Evolutionary conservation across 2,888 invertebrate genomes (phyloP).

Genomic region (Drosophila crucigera): DNA sequence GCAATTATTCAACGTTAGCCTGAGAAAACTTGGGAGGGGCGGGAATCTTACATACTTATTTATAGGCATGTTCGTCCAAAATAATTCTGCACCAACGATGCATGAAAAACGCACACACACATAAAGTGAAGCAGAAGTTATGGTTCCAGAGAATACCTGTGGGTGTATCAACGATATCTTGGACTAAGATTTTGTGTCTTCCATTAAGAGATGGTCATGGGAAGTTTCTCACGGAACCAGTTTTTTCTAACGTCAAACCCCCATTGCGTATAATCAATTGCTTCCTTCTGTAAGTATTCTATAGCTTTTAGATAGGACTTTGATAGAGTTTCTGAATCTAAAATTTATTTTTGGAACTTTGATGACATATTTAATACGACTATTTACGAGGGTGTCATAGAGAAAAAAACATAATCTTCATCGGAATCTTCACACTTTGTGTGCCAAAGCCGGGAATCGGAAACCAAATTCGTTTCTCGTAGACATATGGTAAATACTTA

Average conservation of each 20-base stretch:
- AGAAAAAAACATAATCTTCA: background rate
- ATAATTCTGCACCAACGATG: slow-evolving; percentile 59
- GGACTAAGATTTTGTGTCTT: slow-evolving; percentile 23
- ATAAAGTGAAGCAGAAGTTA: slow-evolving; percentile 16
- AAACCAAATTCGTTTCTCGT: background rate
- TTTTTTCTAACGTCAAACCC: slow-evolving; percentile 8
- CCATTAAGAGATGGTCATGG: slow-evolving; percentile 38
- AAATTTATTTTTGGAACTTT: background rate
- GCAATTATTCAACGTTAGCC: slow-evolving; percentile 57
- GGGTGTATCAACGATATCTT: slow-evolving; percentile 10
- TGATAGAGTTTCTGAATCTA: background rate
- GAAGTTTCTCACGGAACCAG: slow-evolving; percentile 53
- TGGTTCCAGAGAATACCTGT: slow-evolving; percentile 16
- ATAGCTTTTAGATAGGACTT: background rate
- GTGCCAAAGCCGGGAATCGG: background rate
- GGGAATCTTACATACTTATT: slow-evolving; percentile 30
- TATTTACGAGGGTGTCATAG: background rate
- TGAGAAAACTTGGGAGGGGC: slow-evolving; percentile 49
- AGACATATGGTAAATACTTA: background rate
- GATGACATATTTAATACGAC: background rate
- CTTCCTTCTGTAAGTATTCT: background rate
- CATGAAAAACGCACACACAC: slow-evolving; percentile 54
- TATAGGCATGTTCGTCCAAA: slow-evolving; percentile 46
- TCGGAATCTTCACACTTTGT: background rate
- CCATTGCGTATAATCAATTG: background rate